These are phyloP conservation scores for Drosophila tripunctata DNA, from an alignment of 2,888 invertebrate genomes.

Conservation along the genomic window DNA sequence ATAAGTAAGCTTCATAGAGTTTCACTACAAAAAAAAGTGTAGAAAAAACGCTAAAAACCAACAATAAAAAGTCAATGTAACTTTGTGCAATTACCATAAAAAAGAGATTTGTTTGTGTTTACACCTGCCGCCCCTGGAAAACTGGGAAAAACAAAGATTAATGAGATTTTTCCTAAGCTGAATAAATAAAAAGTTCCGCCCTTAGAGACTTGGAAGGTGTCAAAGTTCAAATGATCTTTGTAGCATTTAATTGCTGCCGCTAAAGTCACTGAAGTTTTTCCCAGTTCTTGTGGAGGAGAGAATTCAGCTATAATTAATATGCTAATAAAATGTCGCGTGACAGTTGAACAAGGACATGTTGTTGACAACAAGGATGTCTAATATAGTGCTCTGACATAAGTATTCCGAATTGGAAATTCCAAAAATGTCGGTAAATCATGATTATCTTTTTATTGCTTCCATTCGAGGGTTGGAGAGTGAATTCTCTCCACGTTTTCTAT, in stretches of 20 bases:
- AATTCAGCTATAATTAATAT: conserved; percentile 67
- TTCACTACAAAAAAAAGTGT: conserved; percentile 13
- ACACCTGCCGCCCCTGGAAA: conserved; percentile 41
- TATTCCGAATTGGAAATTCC: conserved; percentile 36
- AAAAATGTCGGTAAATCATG: conserved; percentile 66
- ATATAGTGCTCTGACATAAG: conserved; percentile 42
- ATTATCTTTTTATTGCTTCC: conserved; percentile 70
- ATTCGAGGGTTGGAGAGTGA: neutral
- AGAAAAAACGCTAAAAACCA: conserved; percentile 26
- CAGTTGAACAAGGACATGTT: conserved; percentile 57
- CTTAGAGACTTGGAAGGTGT: conserved; percentile 57
- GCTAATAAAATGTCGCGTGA: conserved; percentile 70
- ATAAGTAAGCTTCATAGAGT: conserved; percentile 46
- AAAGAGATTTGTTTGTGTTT: conserved; percentile 78
- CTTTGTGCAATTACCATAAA: conserved; percentile 78
- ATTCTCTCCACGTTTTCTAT: conserved; percentile 3
- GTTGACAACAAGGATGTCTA: conserved; percentile 38
- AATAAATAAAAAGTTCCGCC: conserved; percentile 32
- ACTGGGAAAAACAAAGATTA: conserved; percentile 59
- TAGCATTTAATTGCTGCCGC: conserved; percentile 62
- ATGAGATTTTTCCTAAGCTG: conserved; percentile 58
- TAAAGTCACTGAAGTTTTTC: neutral
- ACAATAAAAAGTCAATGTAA: conserved; percentile 41
- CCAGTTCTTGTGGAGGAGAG: too few species aligned
- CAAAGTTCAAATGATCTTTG: conserved; percentile 62